These are phyloP conservation scores for Myripristis jacobus DNA, from an alignment of 2,797 vertebrate species.

Conservation along the genomic window DNA sequence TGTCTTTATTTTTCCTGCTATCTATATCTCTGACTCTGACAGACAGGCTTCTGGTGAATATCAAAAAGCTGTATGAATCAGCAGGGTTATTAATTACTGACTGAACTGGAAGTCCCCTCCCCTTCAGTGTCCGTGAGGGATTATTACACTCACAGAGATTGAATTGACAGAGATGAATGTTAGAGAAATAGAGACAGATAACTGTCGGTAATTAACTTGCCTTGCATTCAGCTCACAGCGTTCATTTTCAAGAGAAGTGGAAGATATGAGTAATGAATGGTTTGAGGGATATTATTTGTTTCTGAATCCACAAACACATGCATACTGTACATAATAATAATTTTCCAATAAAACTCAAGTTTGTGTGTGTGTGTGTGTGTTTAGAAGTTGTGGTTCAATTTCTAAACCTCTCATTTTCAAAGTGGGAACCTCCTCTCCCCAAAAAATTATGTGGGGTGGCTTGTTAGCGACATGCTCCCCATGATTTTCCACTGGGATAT, in stretches of 20 bases:
- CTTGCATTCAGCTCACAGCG: slow-evolving; percentile 13
- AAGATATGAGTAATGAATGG: neutral
- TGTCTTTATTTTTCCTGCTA: neutral
- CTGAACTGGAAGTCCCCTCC: slow-evolving; percentile 18
- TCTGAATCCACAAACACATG: too few species aligned
- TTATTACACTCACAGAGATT: slow-evolving; percentile 14
- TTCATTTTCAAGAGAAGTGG: slow-evolving; percentile 4
- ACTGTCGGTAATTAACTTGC: slow-evolving; percentile 48
- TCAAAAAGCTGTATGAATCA: slow-evolving; percentile 12
- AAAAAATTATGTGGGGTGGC: too few species aligned
- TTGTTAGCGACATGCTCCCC: too few species aligned
- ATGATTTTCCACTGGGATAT: too few species aligned
- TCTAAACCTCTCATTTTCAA: too few species aligned
- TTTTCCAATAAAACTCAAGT: too few species aligned
- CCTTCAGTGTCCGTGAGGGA: slow-evolving; percentile 1
- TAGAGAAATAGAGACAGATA: slow-evolving; percentile 33
- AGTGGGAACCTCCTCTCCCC: too few species aligned
- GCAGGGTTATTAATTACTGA: slow-evolving; percentile 25
- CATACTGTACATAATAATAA: too few species aligned
- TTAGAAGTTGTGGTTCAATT: too few species aligned
- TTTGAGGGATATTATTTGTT: too few species aligned
- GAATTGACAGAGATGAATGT: slow-evolving; percentile 30
- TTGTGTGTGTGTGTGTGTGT: too few species aligned
- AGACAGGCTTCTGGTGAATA: neutral
- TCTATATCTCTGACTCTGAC: neutral